Evolutionary conservation across 1,140 invertebrate species (phyloP).

Genomic region (Nomia melanderi): DNA sequence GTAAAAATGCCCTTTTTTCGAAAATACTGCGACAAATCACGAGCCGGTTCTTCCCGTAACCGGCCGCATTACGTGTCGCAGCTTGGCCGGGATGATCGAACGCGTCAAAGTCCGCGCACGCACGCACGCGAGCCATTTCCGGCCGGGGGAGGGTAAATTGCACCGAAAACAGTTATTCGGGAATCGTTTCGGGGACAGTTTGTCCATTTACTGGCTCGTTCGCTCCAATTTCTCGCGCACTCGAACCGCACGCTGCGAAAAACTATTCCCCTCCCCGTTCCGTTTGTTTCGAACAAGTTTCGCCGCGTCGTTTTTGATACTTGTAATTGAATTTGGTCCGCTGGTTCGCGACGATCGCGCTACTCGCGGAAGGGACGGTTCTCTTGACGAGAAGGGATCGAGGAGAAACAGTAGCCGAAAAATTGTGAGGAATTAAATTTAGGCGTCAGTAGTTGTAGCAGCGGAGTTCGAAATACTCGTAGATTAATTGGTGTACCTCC

Average conservation of each 20-base stretch:
- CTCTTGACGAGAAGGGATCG: background rate
- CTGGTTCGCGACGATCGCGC: background rate
- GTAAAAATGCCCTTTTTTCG: slow-evolving; percentile 2
- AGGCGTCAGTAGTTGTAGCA: too few species aligned
- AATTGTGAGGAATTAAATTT: too few species aligned
- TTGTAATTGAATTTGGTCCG: background rate
- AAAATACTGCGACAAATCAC: background rate
- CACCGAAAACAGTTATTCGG: background rate
- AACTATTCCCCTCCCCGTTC: too few species aligned
- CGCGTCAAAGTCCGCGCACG: background rate
- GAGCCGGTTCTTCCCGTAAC: background rate
- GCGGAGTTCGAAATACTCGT: background rate
- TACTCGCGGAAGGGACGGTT: background rate
- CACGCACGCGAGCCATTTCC: too few species aligned
- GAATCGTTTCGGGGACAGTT: background rate
- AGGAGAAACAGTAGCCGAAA: too few species aligned
- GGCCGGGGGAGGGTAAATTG: background rate
- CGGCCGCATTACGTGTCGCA: background rate
- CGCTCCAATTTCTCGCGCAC: background rate
- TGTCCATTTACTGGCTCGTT: background rate
- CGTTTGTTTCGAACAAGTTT: too few species aligned
- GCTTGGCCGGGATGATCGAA: background rate
- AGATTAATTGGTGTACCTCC: slow-evolving; percentile 19
- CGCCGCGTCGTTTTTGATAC: too few species aligned
- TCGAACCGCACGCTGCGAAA: background rate